Evolutionary conservation across 2,888 invertebrate genomes (phyloP), one percentile per base, ranked within the genome.

Genomic region (Ormyrus nitidulus): DNA sequence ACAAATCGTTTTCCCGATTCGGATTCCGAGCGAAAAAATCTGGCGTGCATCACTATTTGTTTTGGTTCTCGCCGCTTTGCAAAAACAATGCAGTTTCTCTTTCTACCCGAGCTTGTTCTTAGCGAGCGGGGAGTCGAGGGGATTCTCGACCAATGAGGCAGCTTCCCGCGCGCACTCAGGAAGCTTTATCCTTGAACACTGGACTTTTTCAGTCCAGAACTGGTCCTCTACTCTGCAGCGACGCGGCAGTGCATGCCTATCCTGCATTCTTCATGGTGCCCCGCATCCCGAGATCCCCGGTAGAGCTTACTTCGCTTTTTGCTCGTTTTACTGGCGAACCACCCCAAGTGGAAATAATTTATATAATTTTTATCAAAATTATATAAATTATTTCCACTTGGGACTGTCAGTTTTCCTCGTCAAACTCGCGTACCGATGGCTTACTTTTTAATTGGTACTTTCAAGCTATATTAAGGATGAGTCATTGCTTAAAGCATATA

Each of bases 141-240:
- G 19, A 19, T 19, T 19, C 19, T 19, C 19, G 19, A 19, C 19
- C 19, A 19, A 19, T 19, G 19, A 19, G 19, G 19, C 19, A 19
- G 19, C 19, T 19, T 19, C 19, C 19, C 19, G 19, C 56, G n/a
- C 56, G 56, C 56, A 11, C 11, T n/a, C n/a, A 0, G 56, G n/a
- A 85, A 85, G 54, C 59, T 77, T 73, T 74, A 65, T 65, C 68
- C 69, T 74, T 66, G 69, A 48, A 7, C 8, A n/a, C 46, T 10
- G 49, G 11, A 54, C 13, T 70, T 64, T 77, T 71, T 56, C 54
- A 61, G 6, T 71, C 11, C 10, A 44, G 65, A 44, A 71, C 77
- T 62, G 64, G 58, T 62, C 51, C 49, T 9, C 10, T 48, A 2
- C 48, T 7, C 64, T n/a, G 75, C 68, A 48, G 49, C 68, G 68